Percentiles rank a stretch among this genome's conserved stretches.
Evolutionary conservation across 1,140 invertebrate species (phyloP).

Genomic region (Drosophila nasuta): DNA sequence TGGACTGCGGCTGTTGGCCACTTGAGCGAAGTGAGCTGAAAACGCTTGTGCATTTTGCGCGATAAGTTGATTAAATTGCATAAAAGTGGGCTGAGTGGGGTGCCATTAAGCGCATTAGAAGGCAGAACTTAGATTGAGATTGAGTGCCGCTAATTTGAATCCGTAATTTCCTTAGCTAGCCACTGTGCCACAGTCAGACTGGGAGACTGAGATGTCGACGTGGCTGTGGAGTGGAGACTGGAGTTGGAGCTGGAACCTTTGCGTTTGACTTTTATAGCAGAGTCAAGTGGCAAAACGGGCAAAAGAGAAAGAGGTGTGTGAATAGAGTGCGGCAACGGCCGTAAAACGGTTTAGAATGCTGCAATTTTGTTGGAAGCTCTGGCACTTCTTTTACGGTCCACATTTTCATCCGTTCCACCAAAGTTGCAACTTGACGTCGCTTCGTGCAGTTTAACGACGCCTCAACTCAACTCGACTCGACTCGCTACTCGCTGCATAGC

Average conservation of each 20-base stretch:
- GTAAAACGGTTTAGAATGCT: slow-evolving; percentile 69
- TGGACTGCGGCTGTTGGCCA: slow-evolving; percentile 22
- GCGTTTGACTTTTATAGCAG: slow-evolving; percentile 7
- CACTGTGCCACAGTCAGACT: not conserved
- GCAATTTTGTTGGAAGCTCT: slow-evolving; percentile 68
- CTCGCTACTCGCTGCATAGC: not conserved
- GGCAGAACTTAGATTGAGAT: slow-evolving; percentile 75
- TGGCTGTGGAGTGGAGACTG: no score
- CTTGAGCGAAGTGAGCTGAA: slow-evolving; percentile 48
- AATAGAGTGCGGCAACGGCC: slow-evolving; percentile 10
- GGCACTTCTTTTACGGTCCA: slow-evolving; percentile 59
- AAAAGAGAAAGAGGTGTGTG: not conserved
- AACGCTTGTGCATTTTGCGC: slow-evolving; percentile 63
- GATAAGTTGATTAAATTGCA: slow-evolving; percentile 82
- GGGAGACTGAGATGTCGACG: no score
- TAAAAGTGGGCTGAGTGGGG: slow-evolving; percentile 57
- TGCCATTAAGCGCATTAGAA: slow-evolving; percentile 64
- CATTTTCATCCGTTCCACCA: slow-evolving; percentile 49
- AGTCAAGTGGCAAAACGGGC: not conserved
- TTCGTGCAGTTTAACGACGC: not conserved
- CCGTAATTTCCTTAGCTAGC: slow-evolving; percentile 70
- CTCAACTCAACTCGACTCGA: not conserved
- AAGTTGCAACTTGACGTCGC: slow-evolving; percentile 44
- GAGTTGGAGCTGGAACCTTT: not conserved
- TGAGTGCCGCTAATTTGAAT: slow-evolving; percentile 82